Evolutionary conservation across 1,140 invertebrate genomes (phyloP).

Genomic region (Pseudachorutes palmiensis): DNA sequence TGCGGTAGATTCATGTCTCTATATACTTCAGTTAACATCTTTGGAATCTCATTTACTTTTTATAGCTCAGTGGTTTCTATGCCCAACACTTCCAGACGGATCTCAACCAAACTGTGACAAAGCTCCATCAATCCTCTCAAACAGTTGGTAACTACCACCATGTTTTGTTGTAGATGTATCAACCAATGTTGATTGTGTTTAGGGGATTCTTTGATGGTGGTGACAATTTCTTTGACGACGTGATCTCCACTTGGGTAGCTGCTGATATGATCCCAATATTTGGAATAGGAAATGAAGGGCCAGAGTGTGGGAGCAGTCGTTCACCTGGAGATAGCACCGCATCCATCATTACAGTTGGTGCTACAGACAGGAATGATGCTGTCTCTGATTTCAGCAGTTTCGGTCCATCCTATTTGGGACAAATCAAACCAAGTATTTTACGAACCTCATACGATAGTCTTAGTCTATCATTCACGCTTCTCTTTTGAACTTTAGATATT

Average conservation of each 20-base stretch:
- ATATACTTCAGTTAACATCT: no score
- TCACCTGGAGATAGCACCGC: constrained; percentile 26
- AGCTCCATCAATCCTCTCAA: constrained; percentile 3
- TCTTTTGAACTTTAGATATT: not conserved
- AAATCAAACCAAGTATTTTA: not conserved
- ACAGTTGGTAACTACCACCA: constrained; percentile 15
- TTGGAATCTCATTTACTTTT: not conserved
- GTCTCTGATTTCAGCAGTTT: constrained; percentile 18
- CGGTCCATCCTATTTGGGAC: constrained; percentile 18
- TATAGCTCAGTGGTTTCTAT: constrained; percentile 2
- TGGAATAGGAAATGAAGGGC: constrained; percentile 24
- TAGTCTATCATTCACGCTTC: not conserved
- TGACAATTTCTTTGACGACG: constrained; percentile 16
- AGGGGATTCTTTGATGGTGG: constrained; percentile 1
- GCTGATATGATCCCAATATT: constrained; percentile 30
- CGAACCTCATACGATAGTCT: not conserved
- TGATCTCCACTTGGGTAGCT: constrained; percentile 19
- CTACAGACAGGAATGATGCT: constrained; percentile 5
- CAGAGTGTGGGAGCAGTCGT: constrained; percentile 9
- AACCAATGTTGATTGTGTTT: not conserved
- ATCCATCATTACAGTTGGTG: constrained; percentile 16
- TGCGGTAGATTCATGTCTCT: not conserved
- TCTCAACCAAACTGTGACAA: constrained; percentile 10
- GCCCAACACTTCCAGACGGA: constrained; percentile 18
- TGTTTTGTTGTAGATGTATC: not conserved